These are phyloP conservation scores for Drosophila sucinea DNA, from an alignment of 1,140 invertebrate genomes.

Conservation along the genomic window DNA sequence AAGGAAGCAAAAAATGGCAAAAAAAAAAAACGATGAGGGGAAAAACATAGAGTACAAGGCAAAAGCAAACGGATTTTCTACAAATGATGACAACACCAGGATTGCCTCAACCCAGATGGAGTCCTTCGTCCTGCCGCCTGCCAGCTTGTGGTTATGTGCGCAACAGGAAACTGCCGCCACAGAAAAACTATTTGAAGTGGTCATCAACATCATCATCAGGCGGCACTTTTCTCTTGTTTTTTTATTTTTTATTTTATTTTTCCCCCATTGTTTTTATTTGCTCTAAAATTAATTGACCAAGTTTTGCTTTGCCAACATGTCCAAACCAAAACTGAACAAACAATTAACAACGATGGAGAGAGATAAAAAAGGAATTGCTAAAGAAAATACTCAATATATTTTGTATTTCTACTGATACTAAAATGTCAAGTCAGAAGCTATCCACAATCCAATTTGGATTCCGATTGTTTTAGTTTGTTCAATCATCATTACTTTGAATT, in stretches of 20 bases:
- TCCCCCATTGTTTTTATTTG: slow-evolving; percentile 27
- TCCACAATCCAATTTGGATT: too few species aligned
- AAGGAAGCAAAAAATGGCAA: background rate
- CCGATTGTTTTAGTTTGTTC: too few species aligned
- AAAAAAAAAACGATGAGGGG: slow-evolving; percentile 1
- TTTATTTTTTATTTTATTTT: slow-evolving; percentile 26
- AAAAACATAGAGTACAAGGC: background rate
- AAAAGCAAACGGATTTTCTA: slow-evolving; percentile 37
- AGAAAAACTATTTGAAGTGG: background rate
- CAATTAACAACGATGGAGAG: background rate
- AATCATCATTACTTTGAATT: too few species aligned
- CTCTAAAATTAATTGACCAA: slow-evolving; percentile 67
- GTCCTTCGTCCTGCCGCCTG: background rate
- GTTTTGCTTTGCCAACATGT: slow-evolving; percentile 50
- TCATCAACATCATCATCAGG: slow-evolving; percentile 21
- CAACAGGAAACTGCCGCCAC: background rate
- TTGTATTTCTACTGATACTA: background rate
- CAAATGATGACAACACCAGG: slow-evolving; percentile 42
- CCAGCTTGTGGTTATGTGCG: background rate
- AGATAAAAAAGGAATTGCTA: background rate
- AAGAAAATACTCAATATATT: background rate
- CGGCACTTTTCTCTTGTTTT: slow-evolving; percentile 28
- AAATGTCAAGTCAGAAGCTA: background rate
- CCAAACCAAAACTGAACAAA: slow-evolving; percentile 1
- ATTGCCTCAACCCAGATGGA: background rate